A percentile compares a stretch with the other conserved stretches of the same genome.
Evolutionary conservation across 2,113 vertebrate species (phyloP).

Genomic region (Bos javanicus): DNA sequence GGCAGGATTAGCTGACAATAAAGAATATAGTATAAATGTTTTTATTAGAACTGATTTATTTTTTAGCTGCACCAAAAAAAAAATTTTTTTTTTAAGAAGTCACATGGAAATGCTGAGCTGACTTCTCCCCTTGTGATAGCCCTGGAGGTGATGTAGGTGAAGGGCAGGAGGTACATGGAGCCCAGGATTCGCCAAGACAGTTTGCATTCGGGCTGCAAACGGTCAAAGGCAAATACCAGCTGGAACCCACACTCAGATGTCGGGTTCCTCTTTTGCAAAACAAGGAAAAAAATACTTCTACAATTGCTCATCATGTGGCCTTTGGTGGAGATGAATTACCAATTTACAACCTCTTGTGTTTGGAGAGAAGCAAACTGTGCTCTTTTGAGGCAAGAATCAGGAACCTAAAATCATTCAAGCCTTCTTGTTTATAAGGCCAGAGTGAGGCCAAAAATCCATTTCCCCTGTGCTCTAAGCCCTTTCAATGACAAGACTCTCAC

Average conservation of each 20-base stretch:
- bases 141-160: not conserved
- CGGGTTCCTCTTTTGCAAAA: conserved; percentile 73
- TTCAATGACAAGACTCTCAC: conserved; percentile 57
- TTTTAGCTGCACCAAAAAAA: conserved; percentile 65
- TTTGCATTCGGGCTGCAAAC: conserved; percentile 44
- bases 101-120: conserved; percentile 46
- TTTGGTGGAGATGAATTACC: conserved; percentile 80
- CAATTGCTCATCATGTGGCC: conserved; percentile 79
- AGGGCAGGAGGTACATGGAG: not conserved
- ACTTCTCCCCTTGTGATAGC: not conserved
- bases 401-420: conserved; percentile 70
- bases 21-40: conserved; percentile 82
- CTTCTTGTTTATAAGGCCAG: conserved; percentile 69
- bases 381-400: conserved; percentile 73
- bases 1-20: conserved; percentile 85
- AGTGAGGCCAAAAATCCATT: conserved; percentile 70
- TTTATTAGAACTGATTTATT: conserved; percentile 75
- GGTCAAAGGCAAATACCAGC: conserved; percentile 57
- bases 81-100: not conserved
- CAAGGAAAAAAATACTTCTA: conserved; percentile 74
- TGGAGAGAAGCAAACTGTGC: conserved; percentile 73
- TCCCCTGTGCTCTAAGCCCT: conserved; percentile 66
- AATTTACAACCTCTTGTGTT: conserved; percentile 78
- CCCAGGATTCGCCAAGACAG: not conserved
- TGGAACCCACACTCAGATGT: conserved; percentile 68